Evolutionary conservation across 2,888 invertebrate genomes (phyloP), one percentile per base, ranked within the genome.

Genomic region (Drosophila mimica): DNA sequence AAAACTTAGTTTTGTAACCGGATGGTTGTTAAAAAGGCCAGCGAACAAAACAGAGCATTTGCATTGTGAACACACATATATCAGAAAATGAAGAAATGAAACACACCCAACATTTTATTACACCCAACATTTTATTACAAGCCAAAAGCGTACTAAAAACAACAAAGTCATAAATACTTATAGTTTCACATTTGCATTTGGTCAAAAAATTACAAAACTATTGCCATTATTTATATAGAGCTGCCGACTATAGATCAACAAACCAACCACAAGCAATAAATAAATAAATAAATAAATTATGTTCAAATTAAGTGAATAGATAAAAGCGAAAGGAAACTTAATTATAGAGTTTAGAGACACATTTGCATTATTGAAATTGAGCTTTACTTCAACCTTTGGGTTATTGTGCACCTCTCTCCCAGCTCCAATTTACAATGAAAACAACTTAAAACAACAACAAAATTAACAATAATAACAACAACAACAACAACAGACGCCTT

Each of bases 1-100:
- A 56, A 46, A 66, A 63, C 60, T 63, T 75, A 54, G 52, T 57
- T 75, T 25, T 74, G 43, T 60, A 28, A 58, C 46, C 76, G 49
- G 51, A 52, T 70, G 72, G 74, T 54, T 74, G 60, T 65, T 58
- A 46, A 64, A 56, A 51, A 59, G 49, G 34, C 17, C 66, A 56
- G 53, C 48, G 8, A 63, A 76, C 77, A 75, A 80, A 75, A 77
- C 73, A 73, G 89, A 89, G 68, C 85, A 76, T 76, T 89, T 66
- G 65, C 74, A 70, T 89, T 84, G 74, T 76, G 70, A 56, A 73
- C 49, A 67, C 52, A 61, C 51, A 66, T 70, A 67, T 66, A 62
- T 73, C 48, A 31, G 1, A 57, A 30, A 30, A 15, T 7, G 49
- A 51, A n/a, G 30, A 52, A 25, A 25, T 25, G 54, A 54, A 61